These are phyloP conservation scores for Gallinago solitaria DNA, from an alignment of 2,797 vertebrate genomes.

Conservation along the genomic window DNA sequence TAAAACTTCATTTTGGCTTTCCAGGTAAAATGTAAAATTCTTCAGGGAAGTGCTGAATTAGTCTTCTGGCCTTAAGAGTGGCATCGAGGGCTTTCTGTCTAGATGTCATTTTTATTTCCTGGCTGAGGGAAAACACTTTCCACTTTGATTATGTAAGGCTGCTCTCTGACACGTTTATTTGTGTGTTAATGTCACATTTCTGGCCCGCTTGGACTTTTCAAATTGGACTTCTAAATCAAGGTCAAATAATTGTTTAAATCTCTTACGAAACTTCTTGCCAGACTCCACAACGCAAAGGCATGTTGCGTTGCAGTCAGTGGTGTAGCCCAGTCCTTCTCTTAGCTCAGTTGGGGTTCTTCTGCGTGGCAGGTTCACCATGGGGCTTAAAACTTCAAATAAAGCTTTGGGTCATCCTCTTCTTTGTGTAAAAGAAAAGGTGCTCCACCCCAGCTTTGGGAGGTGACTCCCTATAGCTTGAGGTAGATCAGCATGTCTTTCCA, in stretches of 20 bases:
- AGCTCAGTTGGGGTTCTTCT: background rate
- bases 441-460: background rate
- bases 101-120: slow-evolving; percentile 22
- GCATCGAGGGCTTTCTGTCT: background rate
- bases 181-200: background rate
- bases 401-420: background rate
- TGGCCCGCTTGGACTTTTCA: background rate
- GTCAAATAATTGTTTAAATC: background rate
- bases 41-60: background rate
- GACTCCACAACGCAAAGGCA: background rate
- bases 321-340: background rate
- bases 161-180: background rate
- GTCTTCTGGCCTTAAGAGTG: background rate
- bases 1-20: slow-evolving; percentile 48
- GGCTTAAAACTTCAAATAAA: background rate
- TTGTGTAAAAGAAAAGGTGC: background rate
- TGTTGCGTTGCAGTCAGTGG: background rate
- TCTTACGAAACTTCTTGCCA: background rate
- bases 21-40: slow-evolving; percentile 34
- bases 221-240: slow-evolving; percentile 14
- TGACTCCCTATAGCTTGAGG: background rate
- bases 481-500: background rate
- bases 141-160: background rate
- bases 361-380: background rate
- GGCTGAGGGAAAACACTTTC: background rate